Base-by-base conservation (phyloP, 1,140 invertebrate species). In the Panonychus citri region DNA sequence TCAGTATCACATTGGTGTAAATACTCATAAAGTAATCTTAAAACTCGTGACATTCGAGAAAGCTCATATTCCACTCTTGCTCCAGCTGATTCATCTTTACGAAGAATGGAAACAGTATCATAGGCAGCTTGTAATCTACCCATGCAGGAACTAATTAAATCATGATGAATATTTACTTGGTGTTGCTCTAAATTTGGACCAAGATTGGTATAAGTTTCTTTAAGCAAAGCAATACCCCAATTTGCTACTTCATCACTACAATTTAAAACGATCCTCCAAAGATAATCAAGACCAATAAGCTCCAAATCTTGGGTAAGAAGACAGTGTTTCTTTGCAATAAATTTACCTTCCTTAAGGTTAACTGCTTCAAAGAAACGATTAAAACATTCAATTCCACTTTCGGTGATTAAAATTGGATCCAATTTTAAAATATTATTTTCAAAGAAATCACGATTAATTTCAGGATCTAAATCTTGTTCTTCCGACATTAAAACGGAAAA, bases 321-420 rank as follows among this genome's bases (percentile, higher is more conserved):
- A 55, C 78, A 77, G 65, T 85, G 76, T 67, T 85, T 74, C 68
- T 89, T 91, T 50, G 81, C 70, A 67, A 87, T 82, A 26, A 96
- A 71, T 72, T 94, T 94, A 59, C 83, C 84, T 72, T 93, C 86
- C 72, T 93, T 93, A 51, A 80, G 79, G 74, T 97, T 97, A 7
- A 96, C 90, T 61, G 85, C 83, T 74, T 93, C 91, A 68, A 96
- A 96, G 74, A 97, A 97, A 65, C 87, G 77, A 67, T 87, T 82
- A 70, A 84, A 88, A 73, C 84, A 83, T 73, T 88, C 90, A 58
- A 97, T 95, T 58, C 91, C 91, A 68, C 83, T 86, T 73, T 95
- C 89, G 21, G 90, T 95, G 7, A 97, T 72, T 57, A 93, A 71
- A 58, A 80, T 78, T 3, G 90, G 88, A 72, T 94, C 84, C 61